Evolutionary conservation across 2,797 vertebrate genomes (phyloP), one percentile per base, ranked within the genome.

Genomic region (Cheirogaleus major): DNA sequence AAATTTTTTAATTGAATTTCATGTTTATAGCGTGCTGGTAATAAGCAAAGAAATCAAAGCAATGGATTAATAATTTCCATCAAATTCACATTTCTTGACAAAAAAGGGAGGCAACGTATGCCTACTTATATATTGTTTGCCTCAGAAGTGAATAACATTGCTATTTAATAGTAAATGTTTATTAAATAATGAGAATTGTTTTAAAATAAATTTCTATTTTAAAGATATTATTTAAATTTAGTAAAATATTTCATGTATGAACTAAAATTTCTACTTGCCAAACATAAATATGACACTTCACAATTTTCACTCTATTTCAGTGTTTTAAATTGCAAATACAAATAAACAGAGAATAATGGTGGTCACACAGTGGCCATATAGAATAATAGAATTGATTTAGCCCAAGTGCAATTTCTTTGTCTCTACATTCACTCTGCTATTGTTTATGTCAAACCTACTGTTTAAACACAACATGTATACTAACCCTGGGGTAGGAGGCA

Each of bases 201-300:
- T 93, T 50, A 80, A 95, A 89, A 63, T 43, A 81, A 81, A 94
- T 70, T 72, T 95, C 67, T 67, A 67, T 70, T 85, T 52, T 57
- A 78, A 93, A 90, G 2, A 27, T 45, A 79, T 20, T 69, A 20
- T 45, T 89, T n/a, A 72, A 76, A 67, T 15, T 55, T 27, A 35
- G 17, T 20, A 69, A 82, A 73, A 59, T 80, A 80, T 76, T 67
- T 92, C 50, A n/a, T 30, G 0, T 69, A 45, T 41, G 43, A 73
- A 50, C 12, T 57, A 79, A 48, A 78, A 57, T 75, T 67, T 89
- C 75, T 41, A 45, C 50, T 89, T 93, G 41, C 20, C 75, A 93
- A 95, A 63, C 15, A 83, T 79, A 96, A 87, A 70, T 27, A 45
- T 23, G 70, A 59, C 67, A 41, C 25, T 50, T 75, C 32, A 22